Evolutionary conservation across 2,113 vertebrate species (phyloP).

Genomic region (Martes martes): DNA sequence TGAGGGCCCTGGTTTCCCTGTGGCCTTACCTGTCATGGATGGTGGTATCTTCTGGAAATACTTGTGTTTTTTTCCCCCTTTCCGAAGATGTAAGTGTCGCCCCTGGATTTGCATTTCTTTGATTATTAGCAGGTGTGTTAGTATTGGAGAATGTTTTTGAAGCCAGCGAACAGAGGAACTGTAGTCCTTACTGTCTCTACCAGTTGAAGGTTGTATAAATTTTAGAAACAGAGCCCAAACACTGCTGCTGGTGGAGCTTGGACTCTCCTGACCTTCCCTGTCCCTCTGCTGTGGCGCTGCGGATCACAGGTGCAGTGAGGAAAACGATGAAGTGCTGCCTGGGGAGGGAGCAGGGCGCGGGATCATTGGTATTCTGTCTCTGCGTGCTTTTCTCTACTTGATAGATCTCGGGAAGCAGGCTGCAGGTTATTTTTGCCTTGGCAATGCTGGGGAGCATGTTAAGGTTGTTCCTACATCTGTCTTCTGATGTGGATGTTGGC

Average conservation of each 20-base stretch:
- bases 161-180: rapidly evolving
- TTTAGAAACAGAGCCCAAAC: neutral
- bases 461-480: neutral
- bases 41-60: neutral
- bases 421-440: neutral
- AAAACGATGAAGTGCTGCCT: neutral
- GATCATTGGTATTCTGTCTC: neutral
- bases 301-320: neutral
- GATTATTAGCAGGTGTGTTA: neutral
- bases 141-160: neutral
- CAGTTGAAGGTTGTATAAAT: neutral
- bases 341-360: rapidly evolving
- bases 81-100: neutral
- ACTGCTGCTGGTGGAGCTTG: neutral
- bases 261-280: neutral
- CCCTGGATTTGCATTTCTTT: slow-evolving; percentile 10
- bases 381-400: neutral
- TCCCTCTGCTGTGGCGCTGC: neutral
- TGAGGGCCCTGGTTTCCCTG: neutral
- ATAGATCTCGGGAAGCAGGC: neutral
- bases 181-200: neutral
- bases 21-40: neutral
- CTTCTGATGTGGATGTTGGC: neutral
- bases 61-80: no score
- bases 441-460: neutral